Percentiles rank a stretch among this genome's conserved stretches.
These are phyloP conservation scores for Himantopus leucocephalus DNA, from an alignment of 2,113 vertebrate species.

Conservation along the genomic window DNA sequence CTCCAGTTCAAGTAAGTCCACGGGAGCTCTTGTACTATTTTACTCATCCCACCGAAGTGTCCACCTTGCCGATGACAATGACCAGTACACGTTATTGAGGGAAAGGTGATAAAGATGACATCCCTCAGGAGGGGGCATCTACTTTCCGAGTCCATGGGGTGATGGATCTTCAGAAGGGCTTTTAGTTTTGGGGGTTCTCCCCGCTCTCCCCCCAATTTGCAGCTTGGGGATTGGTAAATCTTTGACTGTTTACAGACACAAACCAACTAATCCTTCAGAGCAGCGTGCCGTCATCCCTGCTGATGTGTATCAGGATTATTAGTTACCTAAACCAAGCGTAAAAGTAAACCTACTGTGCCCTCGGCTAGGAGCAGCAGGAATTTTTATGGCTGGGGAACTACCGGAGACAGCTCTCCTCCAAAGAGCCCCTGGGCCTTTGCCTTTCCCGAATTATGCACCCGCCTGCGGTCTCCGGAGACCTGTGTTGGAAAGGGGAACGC, in stretches of 20 bases:
- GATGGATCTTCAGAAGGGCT: neutral
- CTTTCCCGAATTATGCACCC: fast-evolving
- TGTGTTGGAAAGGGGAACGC: fast-evolving
- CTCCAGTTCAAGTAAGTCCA: neutral
- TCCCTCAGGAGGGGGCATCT: fast-evolving
- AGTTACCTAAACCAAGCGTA: neutral
- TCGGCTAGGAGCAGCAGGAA: neutral
- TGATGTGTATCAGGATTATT: neutral
- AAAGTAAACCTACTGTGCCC: neutral
- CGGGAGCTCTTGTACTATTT: neutral
- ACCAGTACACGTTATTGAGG: no score
- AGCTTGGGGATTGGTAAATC: neutral
- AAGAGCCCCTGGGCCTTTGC: neutral
- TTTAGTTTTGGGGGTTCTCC: neutral
- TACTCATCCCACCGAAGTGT: neutral
- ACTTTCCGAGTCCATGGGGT: neutral
- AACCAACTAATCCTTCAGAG: neutral
- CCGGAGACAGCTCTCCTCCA: fast-evolving
- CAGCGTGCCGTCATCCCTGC: neutral
- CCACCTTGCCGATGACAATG: neutral
- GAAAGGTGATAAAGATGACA: neutral
- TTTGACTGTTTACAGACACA: neutral
- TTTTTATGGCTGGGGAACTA: neutral
- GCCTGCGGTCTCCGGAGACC: neutral
- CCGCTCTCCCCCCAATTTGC: fast-evolving